phyloP scores from a whole-genome alignment of 2,797 vertebrate species.

The Acropternis orthonyx region DNA sequence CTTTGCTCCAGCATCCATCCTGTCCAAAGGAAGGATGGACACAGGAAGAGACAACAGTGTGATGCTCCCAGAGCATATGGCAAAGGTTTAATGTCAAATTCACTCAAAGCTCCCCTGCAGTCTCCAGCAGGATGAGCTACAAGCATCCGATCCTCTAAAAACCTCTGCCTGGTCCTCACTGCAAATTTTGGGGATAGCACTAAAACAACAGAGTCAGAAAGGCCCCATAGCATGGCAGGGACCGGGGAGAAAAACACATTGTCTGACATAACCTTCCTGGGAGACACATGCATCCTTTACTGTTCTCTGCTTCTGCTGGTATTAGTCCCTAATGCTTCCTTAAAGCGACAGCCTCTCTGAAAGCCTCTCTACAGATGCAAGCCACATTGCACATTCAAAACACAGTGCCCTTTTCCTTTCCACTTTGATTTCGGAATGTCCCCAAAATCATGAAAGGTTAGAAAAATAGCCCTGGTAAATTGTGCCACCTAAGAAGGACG shows the following conservation, averaged over 20 bases:
- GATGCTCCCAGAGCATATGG: neutral
- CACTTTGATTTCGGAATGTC: neutral
- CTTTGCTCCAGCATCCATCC: neutral
- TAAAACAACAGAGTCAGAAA: neutral
- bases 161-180: neutral
- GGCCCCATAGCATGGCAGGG: neutral
- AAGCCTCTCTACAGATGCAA: neutral
- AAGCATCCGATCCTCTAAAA: rapidly evolving
- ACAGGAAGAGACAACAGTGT: rapidly evolving
- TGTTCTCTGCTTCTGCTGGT: neutral
- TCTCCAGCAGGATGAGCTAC: neutral
- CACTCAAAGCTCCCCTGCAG: neutral
- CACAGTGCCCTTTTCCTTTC: neutral
- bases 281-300: neutral
- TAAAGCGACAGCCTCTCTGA: rapidly evolving
- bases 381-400: neutral
- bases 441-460: neutral
- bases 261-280: neutral
- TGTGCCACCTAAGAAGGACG: neutral
- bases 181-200: neutral
- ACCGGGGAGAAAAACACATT: neutral
- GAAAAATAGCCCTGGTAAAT: neutral
- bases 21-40: neutral
- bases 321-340: neutral
- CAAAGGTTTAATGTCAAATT: neutral